Conservation (phyloP, 2,797 vertebrate species). For the Hozukius guyotensis region DNA sequence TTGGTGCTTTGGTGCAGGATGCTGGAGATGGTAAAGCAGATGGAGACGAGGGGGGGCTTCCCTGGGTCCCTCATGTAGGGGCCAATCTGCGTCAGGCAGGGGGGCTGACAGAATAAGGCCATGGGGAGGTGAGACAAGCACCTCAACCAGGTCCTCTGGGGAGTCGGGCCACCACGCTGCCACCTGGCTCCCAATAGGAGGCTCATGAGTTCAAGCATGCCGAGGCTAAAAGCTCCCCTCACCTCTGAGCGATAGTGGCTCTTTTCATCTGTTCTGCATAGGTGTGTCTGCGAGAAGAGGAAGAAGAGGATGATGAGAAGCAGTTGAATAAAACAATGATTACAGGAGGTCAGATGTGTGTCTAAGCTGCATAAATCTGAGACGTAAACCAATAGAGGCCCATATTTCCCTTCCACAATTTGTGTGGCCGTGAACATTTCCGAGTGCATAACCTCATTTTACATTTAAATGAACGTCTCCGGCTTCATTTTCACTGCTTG, state of each 20-base stretch:
- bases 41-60: constrained; percentile 76
- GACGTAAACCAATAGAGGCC: background rate
- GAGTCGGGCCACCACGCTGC: constrained; percentile 23
- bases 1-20: constrained; percentile 36
- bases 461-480: constrained; percentile 44
- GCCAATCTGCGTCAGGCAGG: constrained; percentile 81
- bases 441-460: constrained; percentile 28
- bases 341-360: background rate
- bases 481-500: constrained; percentile 14
- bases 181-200: constrained; percentile 53
- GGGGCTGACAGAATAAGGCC: constrained; percentile 91
- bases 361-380: background rate
- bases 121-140: constrained; percentile 54
- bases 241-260: background rate
- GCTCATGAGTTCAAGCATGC: constrained; percentile 24
- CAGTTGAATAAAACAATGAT: constrained; percentile 13
- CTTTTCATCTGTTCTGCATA: constrained; percentile 23
- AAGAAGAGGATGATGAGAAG: background rate
- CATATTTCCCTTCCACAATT: background rate
- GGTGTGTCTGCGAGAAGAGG: background rate
- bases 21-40: constrained; percentile 75
- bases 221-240: constrained; percentile 15
- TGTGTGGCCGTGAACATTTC: background rate
- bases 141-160: constrained; percentile 35
- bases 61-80: constrained; percentile 73